Conservation (phyloP, 1,140 invertebrate genomes). For the Pissodes strobi region DNA sequence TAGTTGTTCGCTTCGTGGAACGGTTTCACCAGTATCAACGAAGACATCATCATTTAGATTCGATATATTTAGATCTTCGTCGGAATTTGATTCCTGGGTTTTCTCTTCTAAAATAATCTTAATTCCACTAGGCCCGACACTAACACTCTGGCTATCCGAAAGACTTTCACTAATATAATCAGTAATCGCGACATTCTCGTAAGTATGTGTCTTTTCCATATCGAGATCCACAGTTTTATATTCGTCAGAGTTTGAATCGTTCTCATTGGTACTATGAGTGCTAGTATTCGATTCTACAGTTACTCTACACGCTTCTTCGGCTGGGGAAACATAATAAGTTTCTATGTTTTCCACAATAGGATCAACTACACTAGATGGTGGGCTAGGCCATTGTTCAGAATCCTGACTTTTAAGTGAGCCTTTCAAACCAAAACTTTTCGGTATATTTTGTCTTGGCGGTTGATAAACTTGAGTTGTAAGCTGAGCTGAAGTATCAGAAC, state of each 20-base stretch:
- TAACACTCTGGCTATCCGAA: conserved; percentile 51
- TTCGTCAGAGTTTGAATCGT: conserved; percentile 58
- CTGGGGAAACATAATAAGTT: conserved; percentile 80
- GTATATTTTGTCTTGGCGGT: conserved; percentile 50
- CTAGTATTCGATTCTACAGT: conserved; percentile 58
- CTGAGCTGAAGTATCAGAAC: conserved; percentile 54
- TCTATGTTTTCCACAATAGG: conserved; percentile 78
- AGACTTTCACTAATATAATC: conserved; percentile 51
- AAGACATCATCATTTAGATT: conserved; percentile 68
- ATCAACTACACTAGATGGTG: conserved; percentile 70
- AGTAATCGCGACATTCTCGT: conserved; percentile 49
- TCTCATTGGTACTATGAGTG: conserved; percentile 51
- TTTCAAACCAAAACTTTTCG: conserved; percentile 53
- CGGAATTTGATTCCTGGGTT: conserved; percentile 64
- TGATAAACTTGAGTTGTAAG: conserved; percentile 55
- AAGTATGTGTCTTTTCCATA: conserved; percentile 51
- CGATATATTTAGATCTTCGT: conserved; percentile 63
- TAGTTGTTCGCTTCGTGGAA: conserved; percentile 44
- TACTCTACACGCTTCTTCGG: conserved; percentile 68
- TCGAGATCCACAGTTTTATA: conserved; percentile 61
- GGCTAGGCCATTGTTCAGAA: conserved; percentile 78
- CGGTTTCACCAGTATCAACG: conserved; percentile 51
- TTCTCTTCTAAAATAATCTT: conserved; percentile 58
- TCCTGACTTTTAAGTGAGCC: conserved; percentile 60
- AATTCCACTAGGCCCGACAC: conserved; percentile 50